phyloP scores from a whole-genome alignment of 2,113 vertebrate genomes.

The Melanostigma gelatinosum region DNA sequence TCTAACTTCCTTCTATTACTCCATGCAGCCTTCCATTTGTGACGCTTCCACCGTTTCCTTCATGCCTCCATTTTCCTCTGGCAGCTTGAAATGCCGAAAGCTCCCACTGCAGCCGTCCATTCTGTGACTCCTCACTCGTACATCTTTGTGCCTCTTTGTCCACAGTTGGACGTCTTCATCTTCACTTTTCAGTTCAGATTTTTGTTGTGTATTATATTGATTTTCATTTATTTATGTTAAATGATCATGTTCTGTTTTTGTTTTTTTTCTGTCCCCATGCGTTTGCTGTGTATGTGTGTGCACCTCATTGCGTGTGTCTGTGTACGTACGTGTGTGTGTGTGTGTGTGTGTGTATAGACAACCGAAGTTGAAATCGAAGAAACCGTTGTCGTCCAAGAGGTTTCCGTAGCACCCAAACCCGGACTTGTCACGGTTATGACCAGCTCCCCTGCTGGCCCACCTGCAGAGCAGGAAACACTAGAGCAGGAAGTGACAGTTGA shows the following conservation, averaged over 20 bases:
- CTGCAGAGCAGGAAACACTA: slow-evolving; percentile 36
- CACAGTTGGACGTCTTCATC: slow-evolving; percentile 57
- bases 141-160: slow-evolving; percentile 32
- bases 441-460: background rate
- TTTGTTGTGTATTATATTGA: slow-evolving; percentile 71
- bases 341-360: slow-evolving; percentile 78
- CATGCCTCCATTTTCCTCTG: slow-evolving; percentile 33
- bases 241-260: slow-evolving; percentile 79
- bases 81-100: slow-evolving; percentile 7
- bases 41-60: slow-evolving; percentile 31
- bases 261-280: slow-evolving; percentile 81
- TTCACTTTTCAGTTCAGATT: slow-evolving; percentile 68
- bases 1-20: slow-evolving; percentile 67
- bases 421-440: slow-evolving; percentile 42
- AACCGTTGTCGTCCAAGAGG: slow-evolving; percentile 88
- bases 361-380: slow-evolving; percentile 95
- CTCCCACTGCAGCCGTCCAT: background rate
- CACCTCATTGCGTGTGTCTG: slow-evolving; percentile 53
- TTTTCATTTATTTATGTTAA: slow-evolving; percentile 75
- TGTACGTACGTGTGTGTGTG: slow-evolving; percentile 63
- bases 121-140: slow-evolving; percentile 47
- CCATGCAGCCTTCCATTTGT: slow-evolving; percentile 52
- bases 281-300: slow-evolving; percentile 74
- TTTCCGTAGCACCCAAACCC: slow-evolving; percentile 85
- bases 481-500: slow-evolving; percentile 77